Evolutionary conservation across 2,113 vertebrate genomes (phyloP).

Genomic region (Rostratula benghalensis): DNA sequence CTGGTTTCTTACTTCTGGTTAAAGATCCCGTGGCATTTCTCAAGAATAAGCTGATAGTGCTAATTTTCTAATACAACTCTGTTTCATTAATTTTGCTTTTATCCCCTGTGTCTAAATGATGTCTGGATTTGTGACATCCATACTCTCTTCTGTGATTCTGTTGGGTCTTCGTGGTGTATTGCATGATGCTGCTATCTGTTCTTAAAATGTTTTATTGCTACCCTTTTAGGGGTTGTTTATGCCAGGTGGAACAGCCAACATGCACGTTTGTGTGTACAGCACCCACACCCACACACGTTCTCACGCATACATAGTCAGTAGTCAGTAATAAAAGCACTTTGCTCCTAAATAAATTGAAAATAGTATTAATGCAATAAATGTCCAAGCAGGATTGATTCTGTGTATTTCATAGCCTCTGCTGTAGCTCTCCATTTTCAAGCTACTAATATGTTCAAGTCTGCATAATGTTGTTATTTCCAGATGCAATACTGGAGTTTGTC

Average conservation of each 20-base stretch:
- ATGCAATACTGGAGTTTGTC: not conserved
- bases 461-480: conserved; percentile 37
- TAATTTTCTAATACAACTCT: not conserved
- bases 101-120: not conserved
- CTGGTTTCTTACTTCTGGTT: conserved; percentile 1
- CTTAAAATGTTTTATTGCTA: not conserved
- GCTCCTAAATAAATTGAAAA: conserved; percentile 40
- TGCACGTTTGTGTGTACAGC: not conserved
- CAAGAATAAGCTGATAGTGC: not conserved
- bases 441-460: conserved; percentile 28
- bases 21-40: not conserved
- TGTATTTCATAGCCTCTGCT: conserved; percentile 10
- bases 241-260: not conserved
- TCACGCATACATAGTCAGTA: not conserved
- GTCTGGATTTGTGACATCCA: not conserved
- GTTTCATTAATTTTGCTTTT: not conserved
- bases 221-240: not conserved
- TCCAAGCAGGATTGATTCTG: conserved; percentile 21
- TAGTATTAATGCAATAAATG: conserved; percentile 37
- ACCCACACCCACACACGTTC: not conserved
- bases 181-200: not conserved
- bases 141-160: not conserved
- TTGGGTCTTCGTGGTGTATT: not conserved
- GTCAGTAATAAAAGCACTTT: conserved; percentile 54
- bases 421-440: conserved; percentile 16